A percentile compares a stretch with the other conserved stretches of the same genome.
Evolutionary conservation across 2,797 vertebrate genomes (phyloP).

Genomic region (Argentina silus): DNA sequence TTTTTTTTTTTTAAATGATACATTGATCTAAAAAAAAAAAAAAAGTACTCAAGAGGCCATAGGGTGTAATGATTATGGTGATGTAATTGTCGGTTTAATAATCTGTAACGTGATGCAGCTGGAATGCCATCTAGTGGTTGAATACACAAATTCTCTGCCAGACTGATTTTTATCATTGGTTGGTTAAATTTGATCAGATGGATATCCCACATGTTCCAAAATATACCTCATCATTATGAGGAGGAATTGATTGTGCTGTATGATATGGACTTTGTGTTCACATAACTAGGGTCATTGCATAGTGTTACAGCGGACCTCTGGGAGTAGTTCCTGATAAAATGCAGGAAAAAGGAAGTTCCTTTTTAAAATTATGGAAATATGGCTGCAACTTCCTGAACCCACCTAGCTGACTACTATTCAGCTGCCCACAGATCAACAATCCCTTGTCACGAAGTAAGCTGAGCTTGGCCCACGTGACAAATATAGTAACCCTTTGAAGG

Average conservation of each 20-base stretch:
- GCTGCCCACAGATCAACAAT: slow-evolving; percentile 20
- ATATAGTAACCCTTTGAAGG: neutral
- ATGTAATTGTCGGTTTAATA: neutral
- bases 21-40: neutral
- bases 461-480: neutral
- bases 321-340: neutral
- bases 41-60: neutral
- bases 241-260: neutral
- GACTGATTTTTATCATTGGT: neutral
- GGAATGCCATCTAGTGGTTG: slow-evolving; percentile 8
- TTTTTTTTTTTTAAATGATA: neutral
- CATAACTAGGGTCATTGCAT: neutral
- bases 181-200: neutral
- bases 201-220: neutral
- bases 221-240: neutral
- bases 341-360: neutral
- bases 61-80: neutral
- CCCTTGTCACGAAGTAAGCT: neutral
- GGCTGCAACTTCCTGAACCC: slow-evolving; percentile 10
- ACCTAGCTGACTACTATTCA: slow-evolving; percentile 37
- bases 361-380: slow-evolving; percentile 7
- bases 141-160: neutral
- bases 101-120: neutral
- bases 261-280: neutral
- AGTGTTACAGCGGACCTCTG: neutral